A percentile compares a stretch with the other conserved stretches of the same genome.
These are phyloP conservation scores for Coturnix japonica DNA, from an alignment of 2,113 vertebrate species.

Conservation along the genomic window DNA sequence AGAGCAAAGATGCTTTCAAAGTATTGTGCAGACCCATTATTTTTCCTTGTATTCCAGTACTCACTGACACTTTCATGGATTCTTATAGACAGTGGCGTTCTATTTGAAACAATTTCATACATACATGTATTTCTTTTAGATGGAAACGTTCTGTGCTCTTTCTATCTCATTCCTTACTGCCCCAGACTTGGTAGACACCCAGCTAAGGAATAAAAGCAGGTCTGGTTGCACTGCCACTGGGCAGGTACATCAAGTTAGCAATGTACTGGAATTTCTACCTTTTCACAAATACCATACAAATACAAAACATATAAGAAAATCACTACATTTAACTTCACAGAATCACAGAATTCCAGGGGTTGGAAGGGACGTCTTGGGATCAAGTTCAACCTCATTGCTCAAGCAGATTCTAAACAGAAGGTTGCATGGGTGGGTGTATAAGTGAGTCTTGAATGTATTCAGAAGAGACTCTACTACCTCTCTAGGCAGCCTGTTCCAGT, in stretches of 20 bases:
- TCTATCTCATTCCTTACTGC: not conserved
- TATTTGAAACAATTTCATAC: rapidly evolving
- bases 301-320: not conserved
- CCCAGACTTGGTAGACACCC: not conserved
- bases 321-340: no score
- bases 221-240: not conserved
- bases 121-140: not conserved
- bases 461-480: no score
- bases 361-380: no score
- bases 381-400: no score
- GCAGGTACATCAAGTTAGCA: not conserved
- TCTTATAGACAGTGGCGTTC: rapidly evolving
- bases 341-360: no score
- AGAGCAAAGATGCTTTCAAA: not conserved
- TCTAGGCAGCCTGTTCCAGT: no score
- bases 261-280: not conserved
- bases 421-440: no score
- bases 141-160: not conserved
- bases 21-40: not conserved
- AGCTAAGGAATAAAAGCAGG: not conserved
- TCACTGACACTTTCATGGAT: not conserved
- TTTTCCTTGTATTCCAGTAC: not conserved
- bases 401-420: no score
- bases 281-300: not conserved
- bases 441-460: no score